A percentile compares a stretch with the other conserved stretches of the same genome.
phyloP scores from a whole-genome alignment of 2,113 vertebrate genomes.

The Melanostigma gelatinosum region DNA sequence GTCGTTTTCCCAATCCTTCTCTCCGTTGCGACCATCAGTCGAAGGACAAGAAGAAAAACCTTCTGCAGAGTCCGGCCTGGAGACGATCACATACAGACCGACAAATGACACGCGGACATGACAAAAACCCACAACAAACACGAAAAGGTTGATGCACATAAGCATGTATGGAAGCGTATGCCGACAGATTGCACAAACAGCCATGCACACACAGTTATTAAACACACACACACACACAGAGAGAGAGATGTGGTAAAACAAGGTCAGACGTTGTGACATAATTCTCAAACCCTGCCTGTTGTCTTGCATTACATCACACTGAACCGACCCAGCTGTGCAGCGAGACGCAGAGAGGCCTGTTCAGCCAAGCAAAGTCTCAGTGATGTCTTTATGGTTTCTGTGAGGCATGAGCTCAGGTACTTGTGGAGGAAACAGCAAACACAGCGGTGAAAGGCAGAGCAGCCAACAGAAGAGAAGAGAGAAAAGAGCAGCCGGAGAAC shows the following conservation, averaged over 20 bases:
- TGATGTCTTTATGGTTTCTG: constrained; percentile 32
- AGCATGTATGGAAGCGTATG: not conserved
- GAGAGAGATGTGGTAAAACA: constrained; percentile 49
- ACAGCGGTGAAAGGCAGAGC: constrained; percentile 51
- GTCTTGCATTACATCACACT: constrained; percentile 52
- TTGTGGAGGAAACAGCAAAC: constrained; percentile 39
- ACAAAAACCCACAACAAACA: constrained; percentile 12
- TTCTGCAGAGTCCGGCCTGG: constrained; percentile 94
- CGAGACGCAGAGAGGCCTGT: constrained; percentile 38
- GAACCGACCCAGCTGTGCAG: constrained; percentile 21
- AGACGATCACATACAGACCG: constrained; percentile 38
- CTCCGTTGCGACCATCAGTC: constrained; percentile 90
- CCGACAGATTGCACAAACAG: constrained; percentile 19
- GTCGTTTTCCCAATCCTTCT: constrained; percentile 98
- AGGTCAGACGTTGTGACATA: constrained; percentile 63
- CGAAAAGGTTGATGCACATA: not conserved
- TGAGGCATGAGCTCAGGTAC: constrained; percentile 35
- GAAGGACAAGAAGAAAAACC: constrained; percentile 93
- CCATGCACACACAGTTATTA: constrained; percentile 31
- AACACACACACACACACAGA: not conserved
- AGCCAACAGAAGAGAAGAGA: constrained; percentile 40
- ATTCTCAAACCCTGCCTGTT: constrained; percentile 54
- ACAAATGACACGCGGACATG: constrained; percentile 37
- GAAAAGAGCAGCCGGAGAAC: constrained; percentile 37
- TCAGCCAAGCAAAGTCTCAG: constrained; percentile 64